These are phyloP conservation scores for Drosophila kambysellisi DNA, from an alignment of 2,888 invertebrate species.

Conservation along the genomic window DNA sequence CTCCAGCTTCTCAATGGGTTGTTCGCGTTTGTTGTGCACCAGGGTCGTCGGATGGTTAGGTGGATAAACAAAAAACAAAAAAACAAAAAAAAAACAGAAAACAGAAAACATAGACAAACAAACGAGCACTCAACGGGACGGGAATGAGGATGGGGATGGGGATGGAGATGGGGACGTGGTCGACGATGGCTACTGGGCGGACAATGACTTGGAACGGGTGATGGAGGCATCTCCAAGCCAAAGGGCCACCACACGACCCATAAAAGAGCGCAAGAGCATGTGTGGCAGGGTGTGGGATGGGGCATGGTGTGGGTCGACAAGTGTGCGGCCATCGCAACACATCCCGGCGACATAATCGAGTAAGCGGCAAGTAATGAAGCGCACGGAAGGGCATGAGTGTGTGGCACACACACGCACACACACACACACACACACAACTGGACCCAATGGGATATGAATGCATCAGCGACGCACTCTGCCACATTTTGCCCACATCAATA, in stretches of 20 bases:
- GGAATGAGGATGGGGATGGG: conserved; percentile 3
- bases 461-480: conserved; percentile 57
- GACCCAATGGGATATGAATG: conserved; percentile 81
- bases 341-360: conserved; percentile 73
- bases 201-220: conserved; percentile 30
- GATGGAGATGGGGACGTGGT: conserved; percentile 12
- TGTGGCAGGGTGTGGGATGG: conserved; percentile 7
- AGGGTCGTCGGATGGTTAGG: conserved; percentile 12
- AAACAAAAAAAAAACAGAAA: not conserved
- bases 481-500: conserved; percentile 39
- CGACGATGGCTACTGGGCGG: conserved; percentile 36
- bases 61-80: conserved; percentile 55
- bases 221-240: conserved; percentile 19
- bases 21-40: conserved; percentile 21
- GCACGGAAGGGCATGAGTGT: conserved; percentile 35
- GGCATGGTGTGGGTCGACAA: conserved; percentile 16
- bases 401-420: conserved; percentile 23
- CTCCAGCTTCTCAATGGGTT: conserved; percentile 41
- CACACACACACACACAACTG: conserved; percentile 58
- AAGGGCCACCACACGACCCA: conserved; percentile 65
- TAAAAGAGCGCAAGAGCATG: conserved; percentile 54
- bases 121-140: conserved; percentile 57
- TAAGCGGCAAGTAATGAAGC: conserved; percentile 69
- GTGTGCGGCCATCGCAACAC: conserved; percentile 25
- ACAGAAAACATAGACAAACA: conserved; percentile 50